Conservation (phyloP, 2,888 invertebrate species). For the Anthrax anthrax region DNA sequence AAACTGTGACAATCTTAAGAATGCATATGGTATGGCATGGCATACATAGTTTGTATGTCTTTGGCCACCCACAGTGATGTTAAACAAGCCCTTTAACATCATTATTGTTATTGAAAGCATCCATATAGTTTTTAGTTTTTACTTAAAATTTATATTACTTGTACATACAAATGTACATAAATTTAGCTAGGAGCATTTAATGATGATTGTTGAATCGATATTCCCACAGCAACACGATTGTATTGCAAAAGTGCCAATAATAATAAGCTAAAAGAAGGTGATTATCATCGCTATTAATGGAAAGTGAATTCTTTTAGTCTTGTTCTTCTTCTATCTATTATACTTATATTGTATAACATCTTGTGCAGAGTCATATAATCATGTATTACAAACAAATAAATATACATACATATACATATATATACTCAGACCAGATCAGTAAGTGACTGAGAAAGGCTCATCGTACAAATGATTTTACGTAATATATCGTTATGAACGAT, state of each 20-base stretch:
- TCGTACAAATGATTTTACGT: not conserved
- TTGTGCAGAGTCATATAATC: no score
- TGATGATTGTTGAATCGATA: not conserved
- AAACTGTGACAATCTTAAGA: not conserved
- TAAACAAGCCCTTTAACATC: not conserved
- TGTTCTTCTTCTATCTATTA: not conserved
- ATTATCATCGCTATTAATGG: constrained; percentile 6
- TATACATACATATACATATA: not conserved
- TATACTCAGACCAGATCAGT: not conserved
- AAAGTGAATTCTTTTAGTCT: constrained; percentile 2
- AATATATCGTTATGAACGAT: not conserved
- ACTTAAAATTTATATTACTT: no score
- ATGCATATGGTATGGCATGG: not conserved
- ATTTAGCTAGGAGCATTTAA: no score
- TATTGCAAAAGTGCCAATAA: constrained; percentile 1
- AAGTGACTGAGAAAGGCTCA: not conserved
- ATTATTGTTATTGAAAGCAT: not conserved
- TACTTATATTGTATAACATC: no score
- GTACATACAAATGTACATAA: no score
- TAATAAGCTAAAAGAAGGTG: constrained; percentile 5
- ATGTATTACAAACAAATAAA: not conserved
- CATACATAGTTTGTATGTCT: no score
- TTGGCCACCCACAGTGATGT: not conserved
- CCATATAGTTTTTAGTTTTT: not conserved
- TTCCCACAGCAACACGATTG: not conserved